Base-by-base conservation (phyloP, 2,113 vertebrate species). In the human region DNA sequence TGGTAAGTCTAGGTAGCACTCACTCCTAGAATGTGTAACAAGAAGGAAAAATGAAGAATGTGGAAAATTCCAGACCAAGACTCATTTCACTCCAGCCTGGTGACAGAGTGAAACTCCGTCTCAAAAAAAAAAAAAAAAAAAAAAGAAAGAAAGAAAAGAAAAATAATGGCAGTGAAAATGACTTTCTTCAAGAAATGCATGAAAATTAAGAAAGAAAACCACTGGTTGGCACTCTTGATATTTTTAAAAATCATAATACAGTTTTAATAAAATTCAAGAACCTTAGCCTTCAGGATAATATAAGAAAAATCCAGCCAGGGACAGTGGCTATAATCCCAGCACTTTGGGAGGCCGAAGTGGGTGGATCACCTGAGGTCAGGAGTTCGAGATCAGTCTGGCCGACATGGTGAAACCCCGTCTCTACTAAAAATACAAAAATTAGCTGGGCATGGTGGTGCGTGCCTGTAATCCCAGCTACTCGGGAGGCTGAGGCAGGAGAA, bases 231-330 rank as follows among this genome's bases (percentile, higher is more conserved):
- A 72, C 80, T 80, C 57, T 61, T 72, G 50, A 95, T 35, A 18
- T 35, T 92, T 87, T 83, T 75, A 23, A 17, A 79, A 95, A 81
- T 38, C 45, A 82, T 84, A n/a, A 61, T 17, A 40, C 16, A 12
- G 2, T 75, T 82, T 93, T 70, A 80, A 52, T 95, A 86, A 59
- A 87, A 95, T 82, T 90, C 81, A 83, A 52, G 43, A 59, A 83
- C 18, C 8, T 94, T 84, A 83, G 50, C 61, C 64, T 66, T 87
- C 82, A 70, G 57, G 6, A 90, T 11, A 79, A 52, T 11, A 7
- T 40, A 89, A 43, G 55, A 66, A 50, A 48, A 32, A 55, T 22
- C 12, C 61, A 6, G 27, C 27, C 12, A 1, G 61, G 12, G 27
- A 64, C 61, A 32, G 61, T 64, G 12, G 61, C 61, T 64, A 30